Conservation (phyloP, 23 tunicate genomes). For the Ciona savignyi region DNA sequence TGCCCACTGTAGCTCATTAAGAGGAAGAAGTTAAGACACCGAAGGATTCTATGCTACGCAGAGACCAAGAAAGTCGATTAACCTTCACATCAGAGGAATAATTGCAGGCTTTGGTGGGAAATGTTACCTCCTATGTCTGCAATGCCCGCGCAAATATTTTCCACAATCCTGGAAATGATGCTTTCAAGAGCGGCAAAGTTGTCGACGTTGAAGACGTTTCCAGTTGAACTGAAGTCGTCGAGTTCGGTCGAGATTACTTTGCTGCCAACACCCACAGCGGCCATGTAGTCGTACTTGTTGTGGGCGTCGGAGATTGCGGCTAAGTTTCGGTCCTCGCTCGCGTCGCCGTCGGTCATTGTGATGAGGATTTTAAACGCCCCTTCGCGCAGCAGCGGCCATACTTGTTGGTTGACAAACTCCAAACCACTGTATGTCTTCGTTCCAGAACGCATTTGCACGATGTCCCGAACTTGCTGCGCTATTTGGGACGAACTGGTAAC, state of each 20-base stretch:
- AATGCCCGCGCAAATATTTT: slow-evolving; percentile 45
- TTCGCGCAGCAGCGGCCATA: slow-evolving; percentile 44
- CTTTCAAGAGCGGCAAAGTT: slow-evolving; percentile 47
- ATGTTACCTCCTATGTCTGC: slow-evolving; percentile 6
- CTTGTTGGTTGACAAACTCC: slow-evolving; percentile 36
- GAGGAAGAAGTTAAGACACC: neutral
- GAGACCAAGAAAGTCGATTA: neutral
- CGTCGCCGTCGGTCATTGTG: slow-evolving; percentile 90
- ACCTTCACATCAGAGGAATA: neutral
- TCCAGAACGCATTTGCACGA: slow-evolving; percentile 72
- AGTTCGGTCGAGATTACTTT: slow-evolving; percentile 39
- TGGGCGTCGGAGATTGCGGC: slow-evolving; percentile 57
- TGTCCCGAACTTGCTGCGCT: slow-evolving; percentile 14
- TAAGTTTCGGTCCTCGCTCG: slow-evolving; percentile 66
- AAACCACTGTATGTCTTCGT: slow-evolving; percentile 82
- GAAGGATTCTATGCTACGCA: neutral
- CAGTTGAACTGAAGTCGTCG: slow-evolving; percentile 43
- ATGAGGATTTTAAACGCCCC: slow-evolving; percentile 62
- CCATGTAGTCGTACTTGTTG: slow-evolving; percentile 50
- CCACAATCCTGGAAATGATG: slow-evolving; percentile 44
- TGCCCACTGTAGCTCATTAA: neutral
- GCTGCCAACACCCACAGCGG: slow-evolving; percentile 80
- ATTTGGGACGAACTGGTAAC: slow-evolving; percentile 31
- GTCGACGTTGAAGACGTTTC: slow-evolving; percentile 34
- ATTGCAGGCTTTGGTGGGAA: neutral